A percentile compares a stretch with the other conserved stretches of the same genome.
These are phyloP conservation scores for Boleophthalmus pectinirostris DNA, from an alignment of 2,113 vertebrate genomes.

Conservation along the genomic window DNA sequence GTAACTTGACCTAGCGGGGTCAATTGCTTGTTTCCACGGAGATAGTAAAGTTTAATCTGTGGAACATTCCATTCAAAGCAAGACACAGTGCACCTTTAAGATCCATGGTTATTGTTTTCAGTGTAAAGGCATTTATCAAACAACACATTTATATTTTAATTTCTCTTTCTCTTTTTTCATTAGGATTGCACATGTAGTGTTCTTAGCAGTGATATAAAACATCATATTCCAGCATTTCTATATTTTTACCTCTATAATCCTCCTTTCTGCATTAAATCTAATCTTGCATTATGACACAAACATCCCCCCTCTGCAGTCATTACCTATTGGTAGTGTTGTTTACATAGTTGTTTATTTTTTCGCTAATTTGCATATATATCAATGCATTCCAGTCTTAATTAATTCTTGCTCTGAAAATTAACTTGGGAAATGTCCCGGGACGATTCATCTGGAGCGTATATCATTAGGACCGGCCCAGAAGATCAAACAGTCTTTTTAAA, in stretches of 20 bases:
- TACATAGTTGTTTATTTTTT: constrained; percentile 59
- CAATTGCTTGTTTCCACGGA: neutral
- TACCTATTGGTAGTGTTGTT: constrained; percentile 64
- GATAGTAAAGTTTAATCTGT: too few species aligned
- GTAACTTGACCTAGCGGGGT: neutral
- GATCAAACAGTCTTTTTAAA: constrained; percentile 69
- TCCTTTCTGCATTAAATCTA: constrained; percentile 32
- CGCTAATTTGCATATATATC: constrained; percentile 59
- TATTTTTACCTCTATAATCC: neutral
- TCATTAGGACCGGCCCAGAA: constrained; percentile 64
- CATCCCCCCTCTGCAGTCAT: constrained; percentile 42
- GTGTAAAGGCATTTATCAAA: too few species aligned
- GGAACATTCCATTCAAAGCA: too few species aligned
- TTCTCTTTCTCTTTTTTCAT: too few species aligned
- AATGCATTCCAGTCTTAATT: constrained; percentile 59
- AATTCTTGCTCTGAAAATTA: constrained; percentile 60
- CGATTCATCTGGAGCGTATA: constrained; percentile 64
- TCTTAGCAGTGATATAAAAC: neutral
- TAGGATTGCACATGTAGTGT: neutral
- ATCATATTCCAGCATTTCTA: neutral
- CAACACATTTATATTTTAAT: too few species aligned
- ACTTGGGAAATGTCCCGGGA: constrained; percentile 65
- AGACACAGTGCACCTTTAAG: too few species aligned
- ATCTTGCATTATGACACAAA: constrained; percentile 62
- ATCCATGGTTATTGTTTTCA: too few species aligned